A percentile compares a stretch with the other conserved stretches of the same genome.
phyloP scores from a whole-genome alignment of 2,113 vertebrate species.

The Neopipo cinnamomea region DNA sequence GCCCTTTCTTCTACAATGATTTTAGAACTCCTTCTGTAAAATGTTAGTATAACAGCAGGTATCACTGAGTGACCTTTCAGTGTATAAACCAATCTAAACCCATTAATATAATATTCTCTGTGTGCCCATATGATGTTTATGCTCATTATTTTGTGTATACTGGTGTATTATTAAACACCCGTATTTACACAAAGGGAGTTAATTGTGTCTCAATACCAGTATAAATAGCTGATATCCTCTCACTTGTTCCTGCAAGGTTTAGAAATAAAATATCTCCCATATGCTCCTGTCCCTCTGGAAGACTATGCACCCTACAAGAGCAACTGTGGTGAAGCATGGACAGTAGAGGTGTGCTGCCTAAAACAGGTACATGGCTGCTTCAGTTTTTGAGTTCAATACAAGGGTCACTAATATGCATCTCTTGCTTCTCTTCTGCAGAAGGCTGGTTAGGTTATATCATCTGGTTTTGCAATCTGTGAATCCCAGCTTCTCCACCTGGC shows the following conservation, averaged over 20 bases:
- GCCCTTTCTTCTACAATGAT: neutral
- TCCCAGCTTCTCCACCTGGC: neutral
- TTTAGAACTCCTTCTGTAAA: conserved; percentile 15
- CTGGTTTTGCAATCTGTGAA: neutral
- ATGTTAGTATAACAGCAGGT: neutral
- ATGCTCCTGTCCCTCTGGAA: neutral
- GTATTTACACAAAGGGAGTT: neutral
- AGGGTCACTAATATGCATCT: neutral
- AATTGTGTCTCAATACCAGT: neutral
- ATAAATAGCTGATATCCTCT: neutral
- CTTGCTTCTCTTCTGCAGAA: neutral
- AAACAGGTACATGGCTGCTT: neutral
- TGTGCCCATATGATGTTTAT: neutral
- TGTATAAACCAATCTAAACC: neutral
- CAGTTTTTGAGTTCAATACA: neutral
- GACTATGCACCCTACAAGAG: neutral
- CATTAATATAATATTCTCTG: neutral
- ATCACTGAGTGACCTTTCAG: conserved; percentile 14
- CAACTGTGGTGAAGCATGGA: neutral
- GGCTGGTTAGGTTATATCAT: neutral
- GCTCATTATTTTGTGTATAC: neutral
- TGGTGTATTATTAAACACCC: neutral
- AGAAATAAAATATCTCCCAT: neutral
- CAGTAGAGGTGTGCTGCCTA: neutral
- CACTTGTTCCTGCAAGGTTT: neutral